Conservation (phyloP, 2,113 vertebrate species). For the Eurystomus gularis region DNA sequence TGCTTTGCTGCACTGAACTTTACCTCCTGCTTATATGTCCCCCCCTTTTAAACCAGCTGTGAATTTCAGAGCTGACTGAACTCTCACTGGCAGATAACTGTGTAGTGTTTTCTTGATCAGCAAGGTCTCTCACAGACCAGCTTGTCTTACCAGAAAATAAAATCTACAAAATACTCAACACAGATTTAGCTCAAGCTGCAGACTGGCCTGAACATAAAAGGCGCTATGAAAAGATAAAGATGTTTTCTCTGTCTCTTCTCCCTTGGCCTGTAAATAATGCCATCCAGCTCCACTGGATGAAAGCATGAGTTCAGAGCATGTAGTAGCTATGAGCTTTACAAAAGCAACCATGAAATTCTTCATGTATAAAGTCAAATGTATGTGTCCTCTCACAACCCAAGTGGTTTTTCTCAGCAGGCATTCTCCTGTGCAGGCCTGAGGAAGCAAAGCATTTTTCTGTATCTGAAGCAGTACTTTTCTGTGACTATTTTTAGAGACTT, state of each 20-base stretch:
- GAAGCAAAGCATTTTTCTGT: not conserved
- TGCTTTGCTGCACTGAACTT: not conserved
- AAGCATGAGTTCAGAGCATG: not conserved
- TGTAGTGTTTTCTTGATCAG: not conserved
- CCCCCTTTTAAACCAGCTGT: constrained; percentile 14
- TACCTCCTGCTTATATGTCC: not conserved
- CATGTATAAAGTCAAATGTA: not conserved
- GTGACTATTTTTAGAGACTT: constrained; percentile 20
- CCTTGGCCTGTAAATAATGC: not conserved
- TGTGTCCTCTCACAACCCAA: not conserved
- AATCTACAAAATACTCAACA: not conserved
- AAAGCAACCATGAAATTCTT: not conserved
- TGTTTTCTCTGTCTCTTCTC: not conserved
- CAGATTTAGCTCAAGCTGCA: not conserved
- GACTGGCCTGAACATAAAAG: not conserved
- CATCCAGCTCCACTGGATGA: not conserved
- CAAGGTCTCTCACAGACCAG: not conserved
- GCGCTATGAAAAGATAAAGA: not conserved
- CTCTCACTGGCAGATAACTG: not conserved
- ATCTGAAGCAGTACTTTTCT: not conserved
- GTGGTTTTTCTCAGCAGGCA: not conserved
- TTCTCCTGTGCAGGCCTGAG: not conserved
- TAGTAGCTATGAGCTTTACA: not conserved
- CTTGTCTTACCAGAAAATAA: not conserved
- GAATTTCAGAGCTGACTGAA: constrained; percentile 16